Base-by-base conservation (phyloP, 1,140 invertebrate species). In the Sinella curviseta region DNA sequence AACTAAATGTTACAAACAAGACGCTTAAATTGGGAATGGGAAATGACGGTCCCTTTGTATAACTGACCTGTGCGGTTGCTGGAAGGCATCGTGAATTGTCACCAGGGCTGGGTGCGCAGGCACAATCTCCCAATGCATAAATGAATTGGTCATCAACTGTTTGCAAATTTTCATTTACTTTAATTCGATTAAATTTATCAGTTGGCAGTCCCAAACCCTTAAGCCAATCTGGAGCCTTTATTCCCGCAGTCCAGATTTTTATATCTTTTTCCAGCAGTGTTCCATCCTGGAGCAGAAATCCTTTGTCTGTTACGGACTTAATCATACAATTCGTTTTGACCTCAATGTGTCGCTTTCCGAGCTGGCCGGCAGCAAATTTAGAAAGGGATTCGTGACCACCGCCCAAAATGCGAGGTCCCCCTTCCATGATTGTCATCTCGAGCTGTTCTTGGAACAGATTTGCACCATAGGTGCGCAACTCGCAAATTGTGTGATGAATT, bases 221-320 rank as follows among this genome's bases (percentile, higher is more conserved):
- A 14, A 82, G 31, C 78, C 78, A 82, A 39, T 82, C 74, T 0
- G 81, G 78, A 1, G 78, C 81, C 67, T 82, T 82, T 12, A 82
- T 82, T 2, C 81, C 81, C 31, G 81, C 81, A 0, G 81, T 82
- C 81, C 81, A 82, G 35, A 82, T 79, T 75, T 76, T 79, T 0
- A 82, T 79, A 20, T 82, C 81, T 20, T 26, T 57, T 35, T 55
- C 24, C 8, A 82, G 28, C 4, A 77, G n/a, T n/a, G 30, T 74
- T 0, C 81, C 81, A 55, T 82, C 81, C 8, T 54, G 17, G 17
- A 82, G 34, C 8, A 55, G 16, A 54, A 82, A 79, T 36, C 81
- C 81, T n/a, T 77, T 39, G 0, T 34, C 17, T 12, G 36, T 78
- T 4, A 79, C 81, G 1, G 74, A 57, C 75, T 82, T 77, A 1